Evolutionary conservation across 2,888 invertebrate genomes (phyloP).

Genomic region (Itoplectis maculator): DNA sequence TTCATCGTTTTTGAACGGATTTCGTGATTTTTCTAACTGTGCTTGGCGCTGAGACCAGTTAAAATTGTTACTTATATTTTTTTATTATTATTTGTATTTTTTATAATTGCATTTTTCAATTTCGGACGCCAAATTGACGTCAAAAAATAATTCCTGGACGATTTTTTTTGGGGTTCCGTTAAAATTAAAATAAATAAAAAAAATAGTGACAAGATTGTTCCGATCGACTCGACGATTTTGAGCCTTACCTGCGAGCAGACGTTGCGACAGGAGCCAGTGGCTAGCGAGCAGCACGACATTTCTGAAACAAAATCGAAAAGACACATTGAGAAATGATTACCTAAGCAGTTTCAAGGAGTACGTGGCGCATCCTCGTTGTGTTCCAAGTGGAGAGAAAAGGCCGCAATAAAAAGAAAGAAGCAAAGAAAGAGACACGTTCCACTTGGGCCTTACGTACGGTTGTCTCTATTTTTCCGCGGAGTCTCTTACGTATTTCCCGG

Average conservation of each 20-base stretch:
- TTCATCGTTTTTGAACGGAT: too few relatives aligned
- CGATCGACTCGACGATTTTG: not conserved
- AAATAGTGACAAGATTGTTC: not conserved
- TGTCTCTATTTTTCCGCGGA: slow-evolving; percentile 14
- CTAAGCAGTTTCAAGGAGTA: slow-evolving; percentile 2
- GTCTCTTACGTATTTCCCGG: slow-evolving; percentile 36
- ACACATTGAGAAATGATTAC: not conserved
- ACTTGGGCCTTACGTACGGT: slow-evolving; percentile 36
- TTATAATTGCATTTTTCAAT: too few relatives aligned
- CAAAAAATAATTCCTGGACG: not conserved
- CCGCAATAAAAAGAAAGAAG: slow-evolving; percentile 19
- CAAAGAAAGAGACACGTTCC: slow-evolving; percentile 72
- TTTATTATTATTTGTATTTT: too few relatives aligned
- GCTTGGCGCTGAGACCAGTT: too few relatives aligned
- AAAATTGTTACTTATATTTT: too few relatives aligned
- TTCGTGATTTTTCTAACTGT: too few relatives aligned
- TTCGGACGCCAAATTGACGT: too few relatives aligned
- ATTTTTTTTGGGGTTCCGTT: too few relatives aligned
- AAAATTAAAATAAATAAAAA: too few relatives aligned
- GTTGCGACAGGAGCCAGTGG: slow-evolving; percentile 90
- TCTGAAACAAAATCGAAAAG: slow-evolving; percentile 88
- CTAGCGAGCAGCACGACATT: slow-evolving; percentile 91
- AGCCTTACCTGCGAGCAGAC: slow-evolving; percentile 91
- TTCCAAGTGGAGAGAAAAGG: slow-evolving; percentile 13
- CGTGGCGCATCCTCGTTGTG: not conserved